phyloP scores from a whole-genome alignment of 2,113 vertebrate species.

The Mus musculus region DNA sequence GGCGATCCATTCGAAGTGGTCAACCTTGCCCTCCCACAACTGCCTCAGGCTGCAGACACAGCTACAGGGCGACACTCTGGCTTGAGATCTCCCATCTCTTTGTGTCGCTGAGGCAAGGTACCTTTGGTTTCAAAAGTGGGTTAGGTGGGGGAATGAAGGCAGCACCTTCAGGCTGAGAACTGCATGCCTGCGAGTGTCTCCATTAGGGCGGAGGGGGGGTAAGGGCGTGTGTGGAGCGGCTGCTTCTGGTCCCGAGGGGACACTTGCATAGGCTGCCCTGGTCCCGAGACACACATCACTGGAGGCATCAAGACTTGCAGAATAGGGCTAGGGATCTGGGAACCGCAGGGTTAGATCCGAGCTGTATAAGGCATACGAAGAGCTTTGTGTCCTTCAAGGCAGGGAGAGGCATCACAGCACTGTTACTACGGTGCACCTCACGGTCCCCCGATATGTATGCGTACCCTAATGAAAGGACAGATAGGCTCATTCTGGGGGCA shows the following conservation, averaged over 20 bases:
- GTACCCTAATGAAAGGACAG: conserved; percentile 36
- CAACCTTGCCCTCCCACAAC: conserved; percentile 55
- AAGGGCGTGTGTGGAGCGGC: not conserved
- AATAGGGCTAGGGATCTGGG: conserved; percentile 51
- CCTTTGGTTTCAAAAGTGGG: conserved; percentile 88
- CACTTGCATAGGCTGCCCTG: conserved; percentile 55
- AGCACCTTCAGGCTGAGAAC: conserved; percentile 54
- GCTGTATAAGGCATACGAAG: conserved; percentile 88
- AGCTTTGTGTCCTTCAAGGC: conserved; percentile 69
- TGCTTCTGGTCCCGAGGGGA: conserved; percentile 70
- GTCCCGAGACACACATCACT: conserved; percentile 42
- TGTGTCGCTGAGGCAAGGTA: conserved; percentile 71
- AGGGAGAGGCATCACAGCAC: not conserved
- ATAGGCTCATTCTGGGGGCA: not conserved
- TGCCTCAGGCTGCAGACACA: not conserved
- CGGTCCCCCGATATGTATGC: conserved; percentile 2
- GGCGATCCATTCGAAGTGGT: not conserved
- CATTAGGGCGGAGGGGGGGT: conserved; percentile 15
- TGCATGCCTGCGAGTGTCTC: conserved; percentile 46
- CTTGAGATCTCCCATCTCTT: conserved; percentile 19
- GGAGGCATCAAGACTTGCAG: conserved; percentile 75
- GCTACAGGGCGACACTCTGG: conserved; percentile 2
- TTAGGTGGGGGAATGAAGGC: conserved; percentile 79
- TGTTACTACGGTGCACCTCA: not conserved
- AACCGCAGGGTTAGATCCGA: conserved; percentile 75